Percentiles rank a stretch among this genome's conserved stretches.
Evolutionary conservation across 2,888 invertebrate genomes (phyloP).

Genomic region (Branchinecta sandiegonensis): DNA sequence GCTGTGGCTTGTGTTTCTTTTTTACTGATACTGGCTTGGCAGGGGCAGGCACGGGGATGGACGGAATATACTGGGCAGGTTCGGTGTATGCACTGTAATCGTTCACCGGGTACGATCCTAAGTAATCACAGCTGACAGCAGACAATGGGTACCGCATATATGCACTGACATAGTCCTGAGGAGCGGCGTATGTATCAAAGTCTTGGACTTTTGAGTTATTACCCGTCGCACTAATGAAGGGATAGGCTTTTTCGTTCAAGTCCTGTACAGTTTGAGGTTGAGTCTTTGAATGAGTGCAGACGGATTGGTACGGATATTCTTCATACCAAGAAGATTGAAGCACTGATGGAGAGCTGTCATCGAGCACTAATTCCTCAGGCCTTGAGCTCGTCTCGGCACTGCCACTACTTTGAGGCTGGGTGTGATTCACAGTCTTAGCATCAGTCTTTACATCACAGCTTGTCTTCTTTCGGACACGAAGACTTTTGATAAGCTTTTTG

Average conservation of each 20-base stretch:
- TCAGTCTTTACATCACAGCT: not conserved
- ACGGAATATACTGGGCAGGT: conserved; percentile 3
- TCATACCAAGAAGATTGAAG: conserved; percentile 45
- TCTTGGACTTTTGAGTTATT: not conserved
- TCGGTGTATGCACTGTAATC: not conserved
- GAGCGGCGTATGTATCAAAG: not conserved
- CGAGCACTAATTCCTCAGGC: conserved; percentile 30
- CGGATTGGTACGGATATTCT: conserved; percentile 20
- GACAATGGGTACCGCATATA: not conserved
- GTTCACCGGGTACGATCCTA: conserved; percentile 15
- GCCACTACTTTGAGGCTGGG: not conserved
- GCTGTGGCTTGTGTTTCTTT: conserved; percentile 4
- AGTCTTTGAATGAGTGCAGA: conserved; percentile 34
- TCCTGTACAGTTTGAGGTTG: conserved; percentile 50
- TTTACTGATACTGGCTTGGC: not conserved
- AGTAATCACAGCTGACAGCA: not conserved
- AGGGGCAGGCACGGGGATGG: not conserved
- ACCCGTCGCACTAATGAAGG: conserved; percentile 37
- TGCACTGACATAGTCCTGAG: not conserved
- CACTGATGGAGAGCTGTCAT: conserved; percentile 63
- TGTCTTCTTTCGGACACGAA: not conserved
- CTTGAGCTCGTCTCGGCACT: not conserved
- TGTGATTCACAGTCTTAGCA: not conserved
- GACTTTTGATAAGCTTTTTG: not conserved
- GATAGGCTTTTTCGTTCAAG: conserved; percentile 52